Evolutionary conservation across 37 sponge, comb jelly and placozoan species (phyloP).

Genomic region (Axinella damicornis): DNA sequence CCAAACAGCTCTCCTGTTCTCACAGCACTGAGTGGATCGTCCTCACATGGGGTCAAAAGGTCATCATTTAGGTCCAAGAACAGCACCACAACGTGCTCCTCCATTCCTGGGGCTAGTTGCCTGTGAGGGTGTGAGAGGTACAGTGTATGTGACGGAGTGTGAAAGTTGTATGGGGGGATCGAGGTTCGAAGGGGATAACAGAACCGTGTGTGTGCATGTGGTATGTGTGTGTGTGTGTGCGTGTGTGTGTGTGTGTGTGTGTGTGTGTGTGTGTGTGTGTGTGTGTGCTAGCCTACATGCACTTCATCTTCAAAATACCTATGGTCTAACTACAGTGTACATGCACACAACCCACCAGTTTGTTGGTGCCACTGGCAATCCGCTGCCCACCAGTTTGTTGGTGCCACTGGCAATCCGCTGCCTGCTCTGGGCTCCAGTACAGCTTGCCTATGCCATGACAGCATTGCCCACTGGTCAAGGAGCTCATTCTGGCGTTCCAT

Average conservation of each 20-base stretch:
- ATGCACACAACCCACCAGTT: slow-evolving; percentile 22
- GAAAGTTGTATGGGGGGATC: no score
- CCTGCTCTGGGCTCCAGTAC: slow-evolving; percentile 89
- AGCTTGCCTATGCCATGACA: slow-evolving; percentile 89
- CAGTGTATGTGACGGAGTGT: no score
- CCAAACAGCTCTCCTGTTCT: slow-evolving; percentile 61
- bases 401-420: slow-evolving; percentile 92
- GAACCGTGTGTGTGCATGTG: no score
- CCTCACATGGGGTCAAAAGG: slow-evolving; percentile 62
- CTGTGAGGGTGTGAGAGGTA: slow-evolving; percentile 5
- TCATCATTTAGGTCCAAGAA: slow-evolving; percentile 86
- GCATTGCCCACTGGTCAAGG: slow-evolving; percentile 95
- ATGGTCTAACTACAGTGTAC: no score
- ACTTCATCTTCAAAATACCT: no score
- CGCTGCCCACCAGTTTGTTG: slow-evolving; percentile 84
- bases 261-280: no score
- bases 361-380: no score
- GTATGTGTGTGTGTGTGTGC: no score
- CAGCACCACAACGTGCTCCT: slow-evolving; percentile 73
- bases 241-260: no score
- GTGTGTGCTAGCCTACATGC: no score
- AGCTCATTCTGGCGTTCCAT: slow-evolving; percentile 85
- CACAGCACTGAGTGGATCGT: slow-evolving; percentile 45
- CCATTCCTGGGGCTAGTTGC: slow-evolving; percentile 84
- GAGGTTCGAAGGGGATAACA: no score